These are phyloP conservation scores for Sander lucioperca DNA, from an alignment of 2,113 vertebrate genomes.

Conservation along the genomic window DNA sequence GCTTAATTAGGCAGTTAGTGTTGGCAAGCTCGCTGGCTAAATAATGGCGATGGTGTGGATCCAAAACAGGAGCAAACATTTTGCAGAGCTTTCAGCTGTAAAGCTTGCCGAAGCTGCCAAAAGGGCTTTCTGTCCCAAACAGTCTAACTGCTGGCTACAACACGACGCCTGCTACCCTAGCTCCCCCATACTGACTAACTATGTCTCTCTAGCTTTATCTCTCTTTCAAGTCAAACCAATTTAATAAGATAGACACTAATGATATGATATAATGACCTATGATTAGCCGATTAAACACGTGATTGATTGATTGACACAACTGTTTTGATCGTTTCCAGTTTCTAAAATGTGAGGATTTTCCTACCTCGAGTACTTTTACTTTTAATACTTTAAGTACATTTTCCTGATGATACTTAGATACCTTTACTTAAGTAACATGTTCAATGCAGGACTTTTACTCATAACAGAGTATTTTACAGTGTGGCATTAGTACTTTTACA, in stretches of 20 bases:
- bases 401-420: no score
- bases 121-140: conserved; percentile 44
- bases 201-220: not conserved
- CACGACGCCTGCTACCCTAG: conserved; percentile 15
- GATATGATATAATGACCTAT: no score
- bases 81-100: conserved; percentile 70
- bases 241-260: not conserved
- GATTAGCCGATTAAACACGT: no score
- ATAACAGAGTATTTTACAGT: no score
- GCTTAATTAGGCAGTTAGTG: conserved; percentile 74
- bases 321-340: no score
- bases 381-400: no score
- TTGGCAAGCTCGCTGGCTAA: conserved; percentile 70
- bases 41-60: conserved; percentile 73
- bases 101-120: conserved; percentile 58
- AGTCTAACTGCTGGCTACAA: conserved; percentile 42
- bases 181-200: conserved; percentile 12
- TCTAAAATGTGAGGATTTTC: no score
- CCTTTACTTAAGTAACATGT: no score
- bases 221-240: not conserved
- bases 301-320: no score
- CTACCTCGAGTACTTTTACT: no score
- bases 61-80: conserved; percentile 71
- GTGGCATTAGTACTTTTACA: no score
- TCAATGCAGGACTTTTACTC: no score